Conservation (phyloP, 2,113 vertebrate genomes). For the Opisthocomus hoazin region DNA sequence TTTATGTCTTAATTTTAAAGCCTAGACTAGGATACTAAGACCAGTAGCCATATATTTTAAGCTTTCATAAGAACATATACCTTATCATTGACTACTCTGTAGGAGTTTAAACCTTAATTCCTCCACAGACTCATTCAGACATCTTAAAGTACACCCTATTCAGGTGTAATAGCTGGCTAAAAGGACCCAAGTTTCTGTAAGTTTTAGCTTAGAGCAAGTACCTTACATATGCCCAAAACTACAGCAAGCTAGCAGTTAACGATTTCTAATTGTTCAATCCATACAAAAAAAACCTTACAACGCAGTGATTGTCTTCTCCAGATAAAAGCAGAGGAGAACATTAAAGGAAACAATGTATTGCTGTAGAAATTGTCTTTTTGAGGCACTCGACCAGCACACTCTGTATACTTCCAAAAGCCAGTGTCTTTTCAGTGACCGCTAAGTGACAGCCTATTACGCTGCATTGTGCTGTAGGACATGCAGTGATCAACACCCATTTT, state of each 20-base stretch:
- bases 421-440: background rate
- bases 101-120: background rate
- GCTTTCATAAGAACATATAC: background rate
- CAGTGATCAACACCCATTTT: accelerated
- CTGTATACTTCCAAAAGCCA: background rate
- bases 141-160: background rate
- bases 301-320: background rate
- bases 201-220: background rate
- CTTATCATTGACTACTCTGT: background rate
- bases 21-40: background rate
- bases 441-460: background rate
- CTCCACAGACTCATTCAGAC: background rate
- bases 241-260: background rate
- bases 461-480: background rate
- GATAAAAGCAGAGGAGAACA: background rate
- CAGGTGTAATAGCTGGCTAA: background rate
- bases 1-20: background rate
- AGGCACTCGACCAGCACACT: background rate
- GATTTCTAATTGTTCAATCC: background rate
- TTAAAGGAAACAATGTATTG: background rate
- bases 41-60: background rate
- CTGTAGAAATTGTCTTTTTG: background rate
- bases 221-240: background rate
- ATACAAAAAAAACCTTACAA: background rate
- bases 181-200: background rate